Evolutionary conservation across 2,888 invertebrate genomes (phyloP), one percentile per base, ranked within the genome.

Genomic region (Habroteleia sp.): DNA sequence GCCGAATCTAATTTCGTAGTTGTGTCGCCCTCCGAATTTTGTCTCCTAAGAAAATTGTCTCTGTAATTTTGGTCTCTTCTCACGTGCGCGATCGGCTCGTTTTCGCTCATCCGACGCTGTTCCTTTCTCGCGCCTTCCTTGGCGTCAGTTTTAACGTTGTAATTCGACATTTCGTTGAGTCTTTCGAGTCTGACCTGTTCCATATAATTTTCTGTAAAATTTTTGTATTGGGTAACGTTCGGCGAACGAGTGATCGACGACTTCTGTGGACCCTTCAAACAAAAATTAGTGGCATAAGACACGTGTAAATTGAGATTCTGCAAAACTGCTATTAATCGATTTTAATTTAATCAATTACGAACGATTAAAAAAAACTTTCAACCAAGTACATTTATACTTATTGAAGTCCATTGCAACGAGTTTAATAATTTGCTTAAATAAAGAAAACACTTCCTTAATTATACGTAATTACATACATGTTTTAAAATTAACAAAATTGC

Each of bases 21-120:
- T 0, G 83, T 81, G 60, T 88, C 87, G 3, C 88, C 88, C 52
- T 88, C 88, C 0, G 88, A 88, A 62, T 87, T 88, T 50, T 87
- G 88, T 41, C 87, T 78, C 20, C 84, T 77, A 29, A 88, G 74
- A 23, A 80, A 85, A 41, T 68, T 79, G 27, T 87, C 88, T 46
- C 85, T 83, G 7, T 82, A 83, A 35, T 68, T 60, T 4, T 78
- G 80, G 10, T 84, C 84, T 2, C 84, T 74, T 41, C 81, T 79
- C 0, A 76, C 20, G 0, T 80, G 77, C 1, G 81, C 77, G 7
- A 71, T 74, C n/a, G 80, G 66, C 8, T 82, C 71, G 39, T 80
- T 82, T 14, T 86, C 87, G 50, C 85, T 84, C 39, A 82, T 56
- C 73, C 85, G 80, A 73, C 88, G 80, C 29, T 83, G 82, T 23